phyloP scores from a whole-genome alignment of 2,113 vertebrate genomes.

The Neolamprologus ventralis region DNA sequence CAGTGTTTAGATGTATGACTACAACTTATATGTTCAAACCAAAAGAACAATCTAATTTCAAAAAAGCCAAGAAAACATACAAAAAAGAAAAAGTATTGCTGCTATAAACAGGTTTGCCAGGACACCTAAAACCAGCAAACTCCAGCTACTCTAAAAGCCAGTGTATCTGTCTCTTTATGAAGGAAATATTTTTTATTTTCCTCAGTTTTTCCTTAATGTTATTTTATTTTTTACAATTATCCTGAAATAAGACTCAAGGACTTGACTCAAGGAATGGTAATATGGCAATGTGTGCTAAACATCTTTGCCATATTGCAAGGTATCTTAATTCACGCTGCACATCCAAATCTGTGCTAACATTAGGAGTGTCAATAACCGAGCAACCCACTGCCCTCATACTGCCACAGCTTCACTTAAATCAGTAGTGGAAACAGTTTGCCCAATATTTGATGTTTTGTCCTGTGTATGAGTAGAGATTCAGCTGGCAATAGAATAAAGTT shows the following conservation, averaged over 20 bases:
- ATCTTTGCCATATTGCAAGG: not conserved
- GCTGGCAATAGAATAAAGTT: not conserved
- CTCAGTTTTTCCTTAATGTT: not conserved
- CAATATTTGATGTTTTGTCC: not conserved
- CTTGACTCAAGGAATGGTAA: too few species aligned
- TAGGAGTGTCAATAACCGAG: rapidly evolving
- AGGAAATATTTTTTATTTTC: not conserved
- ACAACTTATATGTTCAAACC: not conserved
- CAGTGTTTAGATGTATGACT: not conserved
- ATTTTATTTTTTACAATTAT: not conserved
- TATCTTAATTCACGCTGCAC: not conserved
- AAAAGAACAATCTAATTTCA: not conserved
- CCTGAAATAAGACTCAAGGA: too few species aligned
- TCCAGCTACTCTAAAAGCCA: not conserved
- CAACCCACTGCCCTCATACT: not conserved
- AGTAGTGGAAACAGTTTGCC: not conserved
- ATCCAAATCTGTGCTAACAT: not conserved
- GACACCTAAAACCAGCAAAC: not conserved
- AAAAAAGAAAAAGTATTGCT: not conserved
- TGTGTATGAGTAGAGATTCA: not conserved
- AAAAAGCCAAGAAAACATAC: not conserved
- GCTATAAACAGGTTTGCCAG: not conserved
- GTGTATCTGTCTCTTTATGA: not conserved
- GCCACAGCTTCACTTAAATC: not conserved
- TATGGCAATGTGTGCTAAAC: not conserved